These are phyloP conservation scores for Drosophila mercatorum DNA, from an alignment of 2,888 invertebrate species.

Conservation along the genomic window DNA sequence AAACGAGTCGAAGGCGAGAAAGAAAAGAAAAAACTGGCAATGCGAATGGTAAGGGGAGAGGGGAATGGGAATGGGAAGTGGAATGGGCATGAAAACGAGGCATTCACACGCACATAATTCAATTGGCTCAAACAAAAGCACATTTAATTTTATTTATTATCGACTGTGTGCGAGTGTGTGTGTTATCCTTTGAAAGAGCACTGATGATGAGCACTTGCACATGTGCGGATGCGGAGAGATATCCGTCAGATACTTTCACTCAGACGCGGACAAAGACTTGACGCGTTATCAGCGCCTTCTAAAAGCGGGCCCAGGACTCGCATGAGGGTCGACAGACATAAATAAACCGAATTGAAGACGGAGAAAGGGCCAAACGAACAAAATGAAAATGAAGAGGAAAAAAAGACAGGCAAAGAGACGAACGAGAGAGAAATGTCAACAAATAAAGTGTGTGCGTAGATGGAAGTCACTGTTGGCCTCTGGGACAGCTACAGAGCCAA, in stretches of 20 bases:
- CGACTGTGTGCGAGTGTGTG: conserved; percentile 17
- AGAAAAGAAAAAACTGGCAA: conserved; percentile 33
- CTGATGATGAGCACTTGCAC: conserved; percentile 56
- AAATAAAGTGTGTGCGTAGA: conserved; percentile 71
- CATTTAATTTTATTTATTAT: conserved; percentile 79
- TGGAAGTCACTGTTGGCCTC: conserved; percentile 43
- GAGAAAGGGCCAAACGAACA: conserved; percentile 33
- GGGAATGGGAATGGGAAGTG: conserved; percentile 12
- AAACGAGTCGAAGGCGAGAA: conserved; percentile 14
- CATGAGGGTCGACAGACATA: conserved; percentile 45
- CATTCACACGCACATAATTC: conserved; percentile 83
- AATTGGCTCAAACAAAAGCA: conserved; percentile 79
- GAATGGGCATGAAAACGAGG: conserved; percentile 44
- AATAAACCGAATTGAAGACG: conserved; percentile 59
- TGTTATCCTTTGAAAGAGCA: conserved; percentile 57
- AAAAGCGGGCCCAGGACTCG: conserved; percentile 34
- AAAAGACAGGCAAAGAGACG: conserved; percentile 8
- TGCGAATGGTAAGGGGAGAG: conserved; percentile 5
- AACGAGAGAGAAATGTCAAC: conserved; percentile 69
- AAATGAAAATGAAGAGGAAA: not conserved
- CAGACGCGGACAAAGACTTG: conserved; percentile 69
- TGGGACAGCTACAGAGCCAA: conserved; percentile 40
- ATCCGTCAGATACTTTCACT: conserved; percentile 73
- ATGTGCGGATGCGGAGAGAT: conserved; percentile 54
- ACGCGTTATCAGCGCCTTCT: conserved; percentile 59